phyloP scores from a whole-genome alignment of 2,797 vertebrate species.

The Acanthurus lineatus region DNA sequence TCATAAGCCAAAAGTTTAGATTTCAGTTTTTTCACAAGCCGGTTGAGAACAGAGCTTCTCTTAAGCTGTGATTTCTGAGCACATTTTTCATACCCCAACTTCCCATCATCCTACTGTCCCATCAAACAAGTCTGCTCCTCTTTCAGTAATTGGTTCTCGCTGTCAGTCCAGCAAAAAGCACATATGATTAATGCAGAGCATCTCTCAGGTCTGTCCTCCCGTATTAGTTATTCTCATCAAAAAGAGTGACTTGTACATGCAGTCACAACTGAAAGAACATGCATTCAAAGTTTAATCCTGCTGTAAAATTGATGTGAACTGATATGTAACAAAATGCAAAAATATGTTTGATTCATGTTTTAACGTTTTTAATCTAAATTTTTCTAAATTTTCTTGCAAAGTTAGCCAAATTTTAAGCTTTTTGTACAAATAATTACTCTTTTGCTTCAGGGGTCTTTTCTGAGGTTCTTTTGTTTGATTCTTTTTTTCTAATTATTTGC shows the following conservation, averaged over 20 bases:
- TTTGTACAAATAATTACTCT: too few species aligned
- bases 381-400: too few species aligned
- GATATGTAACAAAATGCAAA: not conserved
- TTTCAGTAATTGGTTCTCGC: conserved; percentile 38
- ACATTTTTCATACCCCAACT: not conserved
- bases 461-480: not conserved
- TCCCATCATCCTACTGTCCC: not conserved
- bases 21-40: conserved; percentile 6
- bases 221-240: not conserved
- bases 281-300: not conserved
- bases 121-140: conserved; percentile 27
- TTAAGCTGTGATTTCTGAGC: conserved; percentile 20
- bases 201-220: not conserved
- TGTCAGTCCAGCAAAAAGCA: conserved; percentile 27
- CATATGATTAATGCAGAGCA: conserved; percentile 10
- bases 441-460: too few species aligned
- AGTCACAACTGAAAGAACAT: not conserved
- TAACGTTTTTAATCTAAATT: not conserved
- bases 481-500: not conserved
- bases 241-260: not conserved
- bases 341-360: not conserved
- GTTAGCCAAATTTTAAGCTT: too few species aligned
- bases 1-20: not conserved
- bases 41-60: not conserved
- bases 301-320: not conserved